These are phyloP conservation scores for Hypsopygia costalis DNA, from an alignment of 2,888 invertebrate genomes.

Conservation along the genomic window DNA sequence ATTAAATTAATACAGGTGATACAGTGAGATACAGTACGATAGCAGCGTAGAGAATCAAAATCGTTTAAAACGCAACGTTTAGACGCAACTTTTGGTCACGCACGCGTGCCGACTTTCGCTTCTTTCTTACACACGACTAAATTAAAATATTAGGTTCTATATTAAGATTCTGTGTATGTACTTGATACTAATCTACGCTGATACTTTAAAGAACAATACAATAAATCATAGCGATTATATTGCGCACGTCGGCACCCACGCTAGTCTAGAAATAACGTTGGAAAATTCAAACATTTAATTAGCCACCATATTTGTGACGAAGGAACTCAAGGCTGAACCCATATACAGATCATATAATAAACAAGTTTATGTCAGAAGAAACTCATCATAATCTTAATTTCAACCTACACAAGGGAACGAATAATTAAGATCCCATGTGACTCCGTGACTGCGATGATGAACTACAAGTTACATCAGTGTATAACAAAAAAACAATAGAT, in stretches of 20 bases:
- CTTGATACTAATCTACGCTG: conserved; percentile 17
- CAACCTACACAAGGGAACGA: conserved; percentile 61
- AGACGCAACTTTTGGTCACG: conserved; percentile 26
- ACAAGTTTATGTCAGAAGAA: conserved; percentile 65
- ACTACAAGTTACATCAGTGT: conserved; percentile 22
- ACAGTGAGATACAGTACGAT: too few species aligned
- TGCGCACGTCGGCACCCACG: conserved; percentile 55
- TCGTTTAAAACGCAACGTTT: conserved; percentile 38
- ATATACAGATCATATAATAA: conserved; percentile 69
- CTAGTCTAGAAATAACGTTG: conserved; percentile 54
- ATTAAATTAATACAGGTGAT: conserved; percentile 22
- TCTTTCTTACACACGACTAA: conserved; percentile 44
- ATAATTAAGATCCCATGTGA: conserved; percentile 26
- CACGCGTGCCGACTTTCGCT: conserved; percentile 47
- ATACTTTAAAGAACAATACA: conserved; percentile 26
- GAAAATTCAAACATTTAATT: conserved; percentile 73
- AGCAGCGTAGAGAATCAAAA: conserved; percentile 9
- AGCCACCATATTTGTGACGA: conserved; percentile 63
- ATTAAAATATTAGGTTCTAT: conserved; percentile 14
- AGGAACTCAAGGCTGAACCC: conserved; percentile 68
- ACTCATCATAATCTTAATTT: conserved; percentile 70
- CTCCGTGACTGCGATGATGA: conserved; percentile 26
- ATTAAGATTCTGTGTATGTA: conserved; percentile 2
- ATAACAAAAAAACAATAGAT: conserved; percentile 13
- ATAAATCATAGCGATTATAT: conserved; percentile 44